phyloP scores from a whole-genome alignment of 2,797 vertebrate species.

The Salarias fasciatus region DNA sequence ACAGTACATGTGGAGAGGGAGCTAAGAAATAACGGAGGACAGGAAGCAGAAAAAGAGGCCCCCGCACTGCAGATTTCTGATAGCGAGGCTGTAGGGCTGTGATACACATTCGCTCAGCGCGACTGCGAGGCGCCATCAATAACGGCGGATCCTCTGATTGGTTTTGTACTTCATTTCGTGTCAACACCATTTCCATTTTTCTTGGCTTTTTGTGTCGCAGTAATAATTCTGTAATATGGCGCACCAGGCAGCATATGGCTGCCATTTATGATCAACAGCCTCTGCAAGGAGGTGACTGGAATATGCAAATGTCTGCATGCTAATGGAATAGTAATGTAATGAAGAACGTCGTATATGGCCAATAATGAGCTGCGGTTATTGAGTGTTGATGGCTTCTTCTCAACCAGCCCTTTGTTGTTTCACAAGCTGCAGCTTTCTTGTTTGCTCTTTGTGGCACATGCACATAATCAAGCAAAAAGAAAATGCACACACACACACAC shows the following conservation, averaged over 20 bases:
- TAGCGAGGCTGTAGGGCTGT: no score
- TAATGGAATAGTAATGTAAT: conserved; percentile 81
- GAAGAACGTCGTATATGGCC: conserved; percentile 71
- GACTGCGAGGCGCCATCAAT: conserved; percentile 41
- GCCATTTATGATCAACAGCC: conserved; percentile 78
- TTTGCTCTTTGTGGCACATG: conserved; percentile 49
- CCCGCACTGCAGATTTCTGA: no score
- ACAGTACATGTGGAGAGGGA: no score
- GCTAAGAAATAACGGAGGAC: no score
- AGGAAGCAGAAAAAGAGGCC: no score
- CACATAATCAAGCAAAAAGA: conserved; percentile 14
- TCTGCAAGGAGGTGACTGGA: conserved; percentile 69
- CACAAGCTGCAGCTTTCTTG: conserved; percentile 52
- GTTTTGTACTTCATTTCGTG: conserved; percentile 52
- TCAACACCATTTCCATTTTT: conserved; percentile 66
- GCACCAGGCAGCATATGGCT: conserved; percentile 76
- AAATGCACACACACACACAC: conserved; percentile 4
- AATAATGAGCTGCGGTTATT: conserved; percentile 78
- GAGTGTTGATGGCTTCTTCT: conserved; percentile 72
- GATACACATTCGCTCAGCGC: no score
- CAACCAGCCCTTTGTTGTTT: conserved; percentile 64
- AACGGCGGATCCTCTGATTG: conserved; percentile 48
- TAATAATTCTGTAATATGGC: conserved; percentile 69
- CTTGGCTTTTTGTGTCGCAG: conserved; percentile 60
- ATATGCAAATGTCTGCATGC: conserved; percentile 79